Conservation (phyloP, 2,797 vertebrate genomes). For the Urosaurus nigricauda region DNA sequence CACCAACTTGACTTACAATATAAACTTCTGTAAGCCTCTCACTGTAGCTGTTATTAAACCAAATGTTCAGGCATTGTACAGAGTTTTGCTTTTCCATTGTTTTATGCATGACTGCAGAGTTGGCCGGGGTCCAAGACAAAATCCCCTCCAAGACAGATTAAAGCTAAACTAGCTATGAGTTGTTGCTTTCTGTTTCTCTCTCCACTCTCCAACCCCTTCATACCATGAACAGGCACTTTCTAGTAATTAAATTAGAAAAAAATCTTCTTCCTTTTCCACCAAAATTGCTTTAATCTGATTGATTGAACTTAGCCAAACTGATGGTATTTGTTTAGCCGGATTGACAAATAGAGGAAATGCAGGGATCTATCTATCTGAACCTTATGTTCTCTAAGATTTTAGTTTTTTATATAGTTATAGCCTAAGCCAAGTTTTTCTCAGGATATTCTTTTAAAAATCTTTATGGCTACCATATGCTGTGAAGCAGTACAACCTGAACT, state of each 20-base stretch:
- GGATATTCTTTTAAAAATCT: background rate
- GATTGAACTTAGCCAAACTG: conserved; percentile 41
- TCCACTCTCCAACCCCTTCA: background rate
- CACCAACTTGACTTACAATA: conserved; percentile 6
- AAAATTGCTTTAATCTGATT: conserved; percentile 55
- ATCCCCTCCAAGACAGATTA: conserved; percentile 40
- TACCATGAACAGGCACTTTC: conserved; percentile 39
- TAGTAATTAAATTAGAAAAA: conserved; percentile 49
- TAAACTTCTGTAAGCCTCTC: conserved; percentile 13
- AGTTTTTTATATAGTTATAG: background rate
- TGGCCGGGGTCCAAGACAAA: conserved; percentile 32
- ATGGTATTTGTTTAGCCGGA: background rate
- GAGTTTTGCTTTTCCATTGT: conserved; percentile 27
- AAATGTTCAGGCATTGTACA: rapidly evolving
- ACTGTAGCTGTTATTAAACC: background rate
- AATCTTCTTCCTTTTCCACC: conserved; percentile 27
- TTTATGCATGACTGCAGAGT: conserved; percentile 50
- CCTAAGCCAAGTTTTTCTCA: background rate
- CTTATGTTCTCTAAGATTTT: background rate
- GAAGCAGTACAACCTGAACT: background rate
- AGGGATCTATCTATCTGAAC: conserved; percentile 25
- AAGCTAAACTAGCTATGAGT: conserved; percentile 41
- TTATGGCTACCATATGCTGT: background rate
- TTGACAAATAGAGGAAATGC: conserved; percentile 37
- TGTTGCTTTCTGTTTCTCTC: background rate